Conservation (phyloP, 2,113 vertebrate species). For the Bubo bubo region DNA sequence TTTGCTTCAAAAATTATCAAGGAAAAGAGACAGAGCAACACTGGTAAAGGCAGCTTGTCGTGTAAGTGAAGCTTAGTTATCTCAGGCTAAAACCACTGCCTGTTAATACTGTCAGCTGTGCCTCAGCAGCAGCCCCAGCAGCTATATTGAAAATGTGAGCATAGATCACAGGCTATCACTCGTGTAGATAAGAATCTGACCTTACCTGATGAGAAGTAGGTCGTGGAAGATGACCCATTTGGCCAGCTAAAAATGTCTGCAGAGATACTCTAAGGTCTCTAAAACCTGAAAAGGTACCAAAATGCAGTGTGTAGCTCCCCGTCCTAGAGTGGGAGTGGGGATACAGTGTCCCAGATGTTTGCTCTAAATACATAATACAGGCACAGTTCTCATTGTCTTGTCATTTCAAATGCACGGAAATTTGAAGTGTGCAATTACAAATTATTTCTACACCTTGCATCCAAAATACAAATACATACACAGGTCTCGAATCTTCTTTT, state of each 20-base stretch:
- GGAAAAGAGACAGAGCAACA: not conserved
- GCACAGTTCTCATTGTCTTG: not conserved
- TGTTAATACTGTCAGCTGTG: not conserved
- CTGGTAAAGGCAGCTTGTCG: not conserved
- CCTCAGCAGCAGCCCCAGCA: not conserved
- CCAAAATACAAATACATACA: not conserved
- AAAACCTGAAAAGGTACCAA: not conserved
- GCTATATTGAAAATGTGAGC: fast-evolving
- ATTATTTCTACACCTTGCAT: not conserved
- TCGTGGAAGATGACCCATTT: not conserved
- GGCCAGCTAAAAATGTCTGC: not conserved
- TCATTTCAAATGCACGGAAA: not conserved
- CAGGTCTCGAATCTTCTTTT: not conserved
- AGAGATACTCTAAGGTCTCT: not conserved
- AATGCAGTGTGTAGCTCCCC: fast-evolving
- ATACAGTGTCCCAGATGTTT: fast-evolving
- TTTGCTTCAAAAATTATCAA: not conserved
- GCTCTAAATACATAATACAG: fast-evolving
- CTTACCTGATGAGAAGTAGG: not conserved
- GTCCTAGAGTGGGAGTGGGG: fast-evolving
- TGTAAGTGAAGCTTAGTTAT: not conserved
- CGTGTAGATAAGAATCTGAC: not conserved
- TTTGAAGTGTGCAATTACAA: not conserved
- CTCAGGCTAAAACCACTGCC: not conserved
- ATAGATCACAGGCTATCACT: not conserved